phyloP scores from a whole-genome alignment of 2,888 invertebrate species.

The Ganaspis brasiliensis region DNA sequence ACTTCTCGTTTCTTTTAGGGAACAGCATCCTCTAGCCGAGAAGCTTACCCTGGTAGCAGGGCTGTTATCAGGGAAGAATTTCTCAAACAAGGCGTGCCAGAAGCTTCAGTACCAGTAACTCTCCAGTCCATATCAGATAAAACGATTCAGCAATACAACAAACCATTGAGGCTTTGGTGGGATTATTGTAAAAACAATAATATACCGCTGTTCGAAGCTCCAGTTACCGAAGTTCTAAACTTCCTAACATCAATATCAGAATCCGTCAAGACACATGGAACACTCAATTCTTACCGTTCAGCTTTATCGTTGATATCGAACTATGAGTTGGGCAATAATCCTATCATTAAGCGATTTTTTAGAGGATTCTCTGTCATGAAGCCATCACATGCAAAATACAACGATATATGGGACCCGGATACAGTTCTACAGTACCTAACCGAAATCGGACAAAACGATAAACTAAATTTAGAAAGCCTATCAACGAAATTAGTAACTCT shows the following conservation, averaged over 20 bases:
- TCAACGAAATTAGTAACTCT: too few relatives aligned
- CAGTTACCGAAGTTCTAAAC: not conserved
- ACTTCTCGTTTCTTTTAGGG: not conserved
- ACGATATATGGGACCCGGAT: too few relatives aligned
- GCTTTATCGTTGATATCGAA: not conserved
- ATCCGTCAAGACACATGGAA: not conserved
- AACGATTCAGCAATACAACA: not conserved
- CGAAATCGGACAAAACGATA: too few relatives aligned
- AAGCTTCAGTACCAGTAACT: not conserved
- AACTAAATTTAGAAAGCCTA: too few relatives aligned
- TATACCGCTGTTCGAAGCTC: not conserved
- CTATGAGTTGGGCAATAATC: too few relatives aligned
- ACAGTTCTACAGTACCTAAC: too few relatives aligned
- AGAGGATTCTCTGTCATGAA: too few relatives aligned
- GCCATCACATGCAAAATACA: too few relatives aligned
- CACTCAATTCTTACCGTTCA: slow-evolving; percentile 3
- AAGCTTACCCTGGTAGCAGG: too few relatives aligned
- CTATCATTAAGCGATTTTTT: too few relatives aligned
- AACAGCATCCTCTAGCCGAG: slow-evolving; percentile 15
- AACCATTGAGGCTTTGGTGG: not conserved
- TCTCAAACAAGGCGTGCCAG: slow-evolving; percentile 54
- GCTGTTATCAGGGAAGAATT: too few relatives aligned
- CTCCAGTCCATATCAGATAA: too few relatives aligned
- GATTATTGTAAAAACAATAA: not conserved
- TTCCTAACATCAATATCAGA: not conserved